phyloP scores from a whole-genome alignment of 2,888 invertebrate species.

The Sepiola atlantica region DNA sequence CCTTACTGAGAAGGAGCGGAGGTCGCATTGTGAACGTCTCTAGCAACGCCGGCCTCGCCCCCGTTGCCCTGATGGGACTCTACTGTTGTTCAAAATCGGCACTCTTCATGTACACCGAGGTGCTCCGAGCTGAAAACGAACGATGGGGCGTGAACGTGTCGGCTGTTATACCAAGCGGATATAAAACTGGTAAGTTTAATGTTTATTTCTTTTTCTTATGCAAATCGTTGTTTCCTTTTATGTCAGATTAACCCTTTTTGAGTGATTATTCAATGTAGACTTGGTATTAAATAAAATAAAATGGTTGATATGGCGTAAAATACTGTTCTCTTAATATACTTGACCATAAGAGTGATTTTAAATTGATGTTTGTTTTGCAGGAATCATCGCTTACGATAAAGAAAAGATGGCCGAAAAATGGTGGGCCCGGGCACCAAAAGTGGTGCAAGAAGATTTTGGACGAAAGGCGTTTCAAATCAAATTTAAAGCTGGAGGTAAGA shows the following conservation, averaged over 20 bases:
- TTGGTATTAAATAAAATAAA: no score
- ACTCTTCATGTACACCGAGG: slow-evolving; percentile 63
- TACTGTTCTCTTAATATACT: no score
- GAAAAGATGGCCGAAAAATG: slow-evolving; percentile 62
- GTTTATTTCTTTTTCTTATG: background rate
- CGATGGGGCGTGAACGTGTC: slow-evolving; percentile 66
- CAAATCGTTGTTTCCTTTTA: no score
- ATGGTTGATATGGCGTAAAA: no score
- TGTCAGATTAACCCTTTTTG: no score
- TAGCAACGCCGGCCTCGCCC: slow-evolving; percentile 67
- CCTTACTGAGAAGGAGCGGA: slow-evolving; percentile 61
- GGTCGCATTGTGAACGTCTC: slow-evolving; percentile 67
- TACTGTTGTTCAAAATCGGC: slow-evolving; percentile 69
- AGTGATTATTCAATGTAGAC: no score
- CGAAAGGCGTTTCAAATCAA: slow-evolving; percentile 62
- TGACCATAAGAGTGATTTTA: background rate
- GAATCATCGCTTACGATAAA: slow-evolving; percentile 65
- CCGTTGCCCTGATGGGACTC: slow-evolving; percentile 61
- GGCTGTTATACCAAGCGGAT: slow-evolving; percentile 68
- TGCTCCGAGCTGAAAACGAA: slow-evolving; percentile 62
- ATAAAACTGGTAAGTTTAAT: slow-evolving; percentile 63
- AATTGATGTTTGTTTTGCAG: slow-evolving; percentile 54
- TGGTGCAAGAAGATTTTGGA: slow-evolving; percentile 65
- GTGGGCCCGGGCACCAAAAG: slow-evolving; percentile 62
- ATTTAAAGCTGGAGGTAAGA: slow-evolving; percentile 55